Conservation (phyloP, 2,797 vertebrate genomes). For the Ciconia nigra region DNA sequence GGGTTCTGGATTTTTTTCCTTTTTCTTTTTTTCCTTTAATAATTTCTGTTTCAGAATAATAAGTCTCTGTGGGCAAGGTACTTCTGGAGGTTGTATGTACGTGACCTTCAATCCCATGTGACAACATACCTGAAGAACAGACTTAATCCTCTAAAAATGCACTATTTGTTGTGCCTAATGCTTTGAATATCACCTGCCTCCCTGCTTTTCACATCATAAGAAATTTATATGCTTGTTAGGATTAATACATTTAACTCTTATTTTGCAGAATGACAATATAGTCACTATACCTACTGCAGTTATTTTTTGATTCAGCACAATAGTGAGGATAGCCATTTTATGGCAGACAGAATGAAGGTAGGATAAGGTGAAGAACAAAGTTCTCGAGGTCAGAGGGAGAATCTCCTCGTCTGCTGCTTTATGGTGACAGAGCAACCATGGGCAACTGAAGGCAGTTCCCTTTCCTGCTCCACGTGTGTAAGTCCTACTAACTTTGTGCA, state of each 20-base stretch:
- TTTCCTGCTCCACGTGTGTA: background rate
- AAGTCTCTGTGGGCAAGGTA: background rate
- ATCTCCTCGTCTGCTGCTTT: background rate
- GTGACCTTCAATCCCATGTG: slow-evolving; percentile 33
- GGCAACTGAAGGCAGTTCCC: background rate
- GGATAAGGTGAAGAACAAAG: background rate
- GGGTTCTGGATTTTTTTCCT: background rate
- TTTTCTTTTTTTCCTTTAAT: background rate
- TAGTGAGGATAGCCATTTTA: background rate
- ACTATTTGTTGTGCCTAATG: background rate
- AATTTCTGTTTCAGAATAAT: slow-evolving; percentile 5
- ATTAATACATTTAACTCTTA: background rate
- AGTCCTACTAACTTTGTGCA: background rate
- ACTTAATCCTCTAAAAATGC: slow-evolving; percentile 39
- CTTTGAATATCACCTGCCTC: background rate
- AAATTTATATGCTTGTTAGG: background rate
- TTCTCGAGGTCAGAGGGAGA: background rate
- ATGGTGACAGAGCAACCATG: background rate
- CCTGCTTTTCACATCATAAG: background rate
- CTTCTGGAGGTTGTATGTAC: background rate
- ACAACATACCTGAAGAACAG: background rate
- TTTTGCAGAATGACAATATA: background rate
- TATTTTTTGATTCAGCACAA: background rate
- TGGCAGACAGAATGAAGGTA: background rate
- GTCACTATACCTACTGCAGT: background rate